Evolutionary conservation across 1,140 invertebrate species (phyloP), one percentile per base, ranked within the genome.

Genomic region (Heliconius melpomene): DNA sequence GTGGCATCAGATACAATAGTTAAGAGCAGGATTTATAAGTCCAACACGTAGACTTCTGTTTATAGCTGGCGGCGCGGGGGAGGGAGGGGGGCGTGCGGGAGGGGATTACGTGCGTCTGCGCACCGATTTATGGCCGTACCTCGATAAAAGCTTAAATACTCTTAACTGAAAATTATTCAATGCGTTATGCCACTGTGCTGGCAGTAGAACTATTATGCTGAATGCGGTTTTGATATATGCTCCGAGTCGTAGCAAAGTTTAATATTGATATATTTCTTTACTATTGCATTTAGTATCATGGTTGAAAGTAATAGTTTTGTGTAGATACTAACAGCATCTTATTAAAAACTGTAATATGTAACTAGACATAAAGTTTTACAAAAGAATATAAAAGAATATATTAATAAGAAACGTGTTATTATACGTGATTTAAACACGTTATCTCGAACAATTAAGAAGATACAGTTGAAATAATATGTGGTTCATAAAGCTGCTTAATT

Each of bases 141-240:
- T 91, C 92, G 93, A 94, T 94, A 94, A 94, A 94, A 94, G 90
- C 91, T 94, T 93, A 93, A 94, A 94, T 92, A 91, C 91, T 89
- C 85, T 86, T 89, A 89, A 89, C 84, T 89, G 88, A 88, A 89
- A 88, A 89, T 92, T 90, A 88, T 94, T 91, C 87, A 90, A 91
- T 89, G 83, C 83, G 75, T 84, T 85, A 81, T 85, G 87, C 88
- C 85, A 87, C 85, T 82, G 88, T 82, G 81, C 80, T 84, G 83
- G 87, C 85, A 82, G 77, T 84, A 60, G 60, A 83, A 75, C 77
- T 77, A 86, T 88, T 89, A 85, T 66, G 26, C 9, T 80, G 74
- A 74, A 46, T 74, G 23, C 70, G 0, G 70, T 60, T 60, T 23
- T 60, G 9, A 60, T 23, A 60, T 23, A 11, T 60, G 9, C n/a